Base-by-base conservation (phyloP, 2,797 vertebrate species). In the Florisuga fusca region DNA sequence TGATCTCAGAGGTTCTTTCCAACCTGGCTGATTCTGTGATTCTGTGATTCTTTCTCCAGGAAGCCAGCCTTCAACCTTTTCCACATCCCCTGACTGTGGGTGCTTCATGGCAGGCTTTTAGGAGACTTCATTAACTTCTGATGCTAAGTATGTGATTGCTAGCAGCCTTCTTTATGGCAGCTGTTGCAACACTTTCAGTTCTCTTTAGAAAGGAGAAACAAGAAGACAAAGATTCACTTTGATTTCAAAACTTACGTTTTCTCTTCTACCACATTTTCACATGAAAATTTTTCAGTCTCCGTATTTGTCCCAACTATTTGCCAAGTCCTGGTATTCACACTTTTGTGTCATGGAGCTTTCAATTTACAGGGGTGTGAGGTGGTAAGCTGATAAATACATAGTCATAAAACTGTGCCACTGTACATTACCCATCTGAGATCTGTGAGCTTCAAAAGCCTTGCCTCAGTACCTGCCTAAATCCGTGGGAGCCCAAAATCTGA, bases 181-280 rank as follows among this genome's bases (percentile, higher is more conserved):
- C 45, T 61, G 36, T 66, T 77, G 34, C 43, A 83, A 82, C 6
- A 51, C 26, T 92, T 90, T 74, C 78, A 80, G 41, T 95, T 94
- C 73, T 85, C 91, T 75, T 84, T 78, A 71, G 62, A 89, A 90
- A 78, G 53, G 41, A 82, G 90, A 77, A 95, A 66, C 25, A 67
- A 84, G 69, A 73, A 83, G 10, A 55, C 4, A 15, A 68, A 68
- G 6, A 23, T 72, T 88, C 78, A 12, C 17, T 86, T 71, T 90
- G 33, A 66, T 63, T 91, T 91, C 21, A 90, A 51, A 84, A 88
- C 66, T 86, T 89, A 62, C 41, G 9, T 57, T 93, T 93, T 89
- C 36, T 68, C 19, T 86, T 86, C 36, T 68, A 69, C 17, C 1
- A 2, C 27, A 31, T 43, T 77, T 89, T 79, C 4, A 43, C 1